These are phyloP conservation scores for Pseudoatta argentina DNA, from an alignment of 1,140 invertebrate genomes.

Conservation along the genomic window DNA sequence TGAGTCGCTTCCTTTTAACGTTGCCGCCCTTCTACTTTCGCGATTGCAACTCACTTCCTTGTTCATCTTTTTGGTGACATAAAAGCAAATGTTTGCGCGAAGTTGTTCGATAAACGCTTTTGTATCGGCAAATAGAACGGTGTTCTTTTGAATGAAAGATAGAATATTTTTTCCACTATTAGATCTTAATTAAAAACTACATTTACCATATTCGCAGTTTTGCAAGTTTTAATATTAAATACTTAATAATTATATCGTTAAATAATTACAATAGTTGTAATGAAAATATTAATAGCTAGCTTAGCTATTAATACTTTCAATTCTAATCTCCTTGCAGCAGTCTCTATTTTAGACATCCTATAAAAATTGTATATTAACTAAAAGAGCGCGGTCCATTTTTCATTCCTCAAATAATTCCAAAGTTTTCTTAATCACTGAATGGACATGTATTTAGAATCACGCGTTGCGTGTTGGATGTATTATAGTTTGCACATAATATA, in stretches of 20 bases:
- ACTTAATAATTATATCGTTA: neutral
- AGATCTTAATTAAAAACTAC: neutral
- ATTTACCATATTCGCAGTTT: neutral
- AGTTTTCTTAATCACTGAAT: neutral
- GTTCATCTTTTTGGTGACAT: neutral
- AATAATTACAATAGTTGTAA: neutral
- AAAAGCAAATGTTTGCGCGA: neutral
- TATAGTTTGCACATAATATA: neutral
- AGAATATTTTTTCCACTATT: neutral
- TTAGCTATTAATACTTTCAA: slow-evolving; percentile 5
- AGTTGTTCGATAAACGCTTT: neutral
- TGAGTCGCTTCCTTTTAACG: slow-evolving; percentile 23
- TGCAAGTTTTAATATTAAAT: neutral
- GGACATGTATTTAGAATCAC: neutral
- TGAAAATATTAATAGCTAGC: neutral
- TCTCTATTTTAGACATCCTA: neutral
- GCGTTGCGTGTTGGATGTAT: neutral
- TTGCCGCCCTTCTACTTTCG: neutral
- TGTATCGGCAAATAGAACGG: neutral
- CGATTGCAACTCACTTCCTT: neutral
- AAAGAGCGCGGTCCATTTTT: slow-evolving; percentile 1
- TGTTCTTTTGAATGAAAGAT: neutral
- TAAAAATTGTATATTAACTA: neutral
- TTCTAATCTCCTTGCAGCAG: neutral
- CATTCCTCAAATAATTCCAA: neutral